A percentile compares a stretch with the other conserved stretches of the same genome.
Evolutionary conservation across 1,140 invertebrate genomes (phyloP).

Genomic region (Aphelinus certus): DNA sequence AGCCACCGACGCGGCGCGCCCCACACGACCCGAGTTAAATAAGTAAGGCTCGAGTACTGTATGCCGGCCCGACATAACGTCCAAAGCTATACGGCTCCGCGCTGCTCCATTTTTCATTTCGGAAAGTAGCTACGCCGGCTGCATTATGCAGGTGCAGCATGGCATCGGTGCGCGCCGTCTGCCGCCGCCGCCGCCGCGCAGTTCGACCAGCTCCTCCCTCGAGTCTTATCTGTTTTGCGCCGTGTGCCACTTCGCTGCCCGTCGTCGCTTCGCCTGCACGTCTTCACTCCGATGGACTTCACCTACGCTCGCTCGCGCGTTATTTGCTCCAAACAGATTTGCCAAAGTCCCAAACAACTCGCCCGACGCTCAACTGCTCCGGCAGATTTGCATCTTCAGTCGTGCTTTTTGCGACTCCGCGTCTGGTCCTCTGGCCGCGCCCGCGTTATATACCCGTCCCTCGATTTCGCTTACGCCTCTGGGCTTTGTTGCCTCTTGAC

Average conservation of each 20-base stretch:
- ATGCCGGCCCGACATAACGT: constrained; percentile 34
- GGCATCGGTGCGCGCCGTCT: background rate
- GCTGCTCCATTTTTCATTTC: constrained; percentile 56
- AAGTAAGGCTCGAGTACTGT: constrained; percentile 44
- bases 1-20: background rate
- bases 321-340: too few species aligned
- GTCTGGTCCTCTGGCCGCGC: background rate
- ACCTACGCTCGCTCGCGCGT: too few species aligned
- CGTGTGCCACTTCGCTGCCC: too few species aligned
- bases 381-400: too few species aligned
- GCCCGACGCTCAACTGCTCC: too few species aligned
- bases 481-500: background rate
- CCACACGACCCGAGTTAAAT: constrained; percentile 49
- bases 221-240: too few species aligned
- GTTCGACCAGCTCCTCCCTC: too few species aligned
- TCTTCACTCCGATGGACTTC: too few species aligned
- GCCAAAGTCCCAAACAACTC: too few species aligned
- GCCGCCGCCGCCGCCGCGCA: background rate
- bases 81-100: constrained; percentile 29
- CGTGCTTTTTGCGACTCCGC: background rate
- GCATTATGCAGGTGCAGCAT: constrained; percentile 50
- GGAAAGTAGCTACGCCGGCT: constrained; percentile 47
- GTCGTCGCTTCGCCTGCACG: too few species aligned
- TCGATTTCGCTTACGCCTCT: background rate
- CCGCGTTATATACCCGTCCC: background rate